Base-by-base conservation (phyloP, 2,888 invertebrate genomes). In the Isoperla grammatica region DNA sequence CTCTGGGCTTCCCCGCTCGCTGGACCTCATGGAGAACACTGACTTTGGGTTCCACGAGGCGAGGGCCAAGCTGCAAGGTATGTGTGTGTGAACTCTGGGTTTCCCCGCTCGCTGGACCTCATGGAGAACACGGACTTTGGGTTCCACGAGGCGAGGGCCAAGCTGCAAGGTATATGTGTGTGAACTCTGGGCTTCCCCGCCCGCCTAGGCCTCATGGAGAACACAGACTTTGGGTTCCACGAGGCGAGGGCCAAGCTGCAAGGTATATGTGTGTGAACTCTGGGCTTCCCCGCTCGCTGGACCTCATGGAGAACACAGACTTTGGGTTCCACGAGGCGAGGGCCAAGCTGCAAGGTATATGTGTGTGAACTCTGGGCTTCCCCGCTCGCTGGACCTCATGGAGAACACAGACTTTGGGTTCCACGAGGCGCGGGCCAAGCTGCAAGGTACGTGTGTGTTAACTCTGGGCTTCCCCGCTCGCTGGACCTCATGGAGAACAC, bases 181-280 rank as follows among this genome's bases (percentile, higher is more conserved):
- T n/a, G n/a, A n/a, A n/a, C n/a, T n/a, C 35, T 13, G n/a, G n/a
- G n/a, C n/a, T n/a, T n/a, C n/a, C n/a, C n/a, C n/a, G n/a, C n/a
- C n/a, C n/a, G n/a, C n/a, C n/a, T n/a, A n/a, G n/a, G n/a, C n/a
- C 85, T 96, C 64, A 80, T 97, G 77, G 89, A 94, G 73, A 79
- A 80, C 20, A 79, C 83, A 22, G 78, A 79, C 65, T 90, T 95
- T 77, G 90, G 90, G 50, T 85, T 97, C 64, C 78, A 83, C 67
- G 87, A 93, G 71, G 96, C 96, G 2, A 77, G 88, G 69, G 78
- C 81, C 12, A 88, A 86, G 72, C 88, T 97, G 64, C 90, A 95
- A 70, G 75, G 83, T 83, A n/a, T n/a, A n/a, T n/a, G n/a, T n/a
- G n/a, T n/a, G n/a, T n/a, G n/a, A n/a, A n/a, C n/a, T n/a, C 35